Evolutionary conservation across 2,797 vertebrate genomes (phyloP).

Genomic region (Gymnothorax reevesii): DNA sequence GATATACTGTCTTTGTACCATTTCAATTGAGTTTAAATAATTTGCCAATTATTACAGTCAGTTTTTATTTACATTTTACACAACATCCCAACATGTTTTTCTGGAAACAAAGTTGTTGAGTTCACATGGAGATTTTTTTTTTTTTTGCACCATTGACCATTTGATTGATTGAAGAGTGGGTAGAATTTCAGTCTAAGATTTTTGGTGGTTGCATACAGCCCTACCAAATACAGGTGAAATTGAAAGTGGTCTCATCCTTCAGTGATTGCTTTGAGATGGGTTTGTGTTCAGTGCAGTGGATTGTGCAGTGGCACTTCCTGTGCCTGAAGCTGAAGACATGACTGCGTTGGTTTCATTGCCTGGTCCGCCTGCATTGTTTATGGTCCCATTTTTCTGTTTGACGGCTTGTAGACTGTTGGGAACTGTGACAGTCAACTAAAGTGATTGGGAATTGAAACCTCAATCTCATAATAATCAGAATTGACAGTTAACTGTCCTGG

Average conservation of each 20-base stretch:
- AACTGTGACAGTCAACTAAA: neutral
- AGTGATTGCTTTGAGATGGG: constrained; percentile 29
- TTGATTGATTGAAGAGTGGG: no score
- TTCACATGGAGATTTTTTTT: no score
- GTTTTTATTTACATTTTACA: no score
- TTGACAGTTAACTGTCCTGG: neutral
- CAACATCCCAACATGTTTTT: no score
- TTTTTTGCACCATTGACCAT: no score
- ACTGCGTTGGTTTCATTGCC: neutral
- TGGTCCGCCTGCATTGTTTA: neutral
- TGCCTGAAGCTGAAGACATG: neutral
- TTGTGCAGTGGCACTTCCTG: constrained; percentile 18
- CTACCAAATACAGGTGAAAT: neutral
- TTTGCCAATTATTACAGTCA: no score
- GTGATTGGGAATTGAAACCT: neutral
- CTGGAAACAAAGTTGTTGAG: no score
- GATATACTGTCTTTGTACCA: no score
- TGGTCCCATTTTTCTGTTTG: neutral
- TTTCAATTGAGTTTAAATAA: no score
- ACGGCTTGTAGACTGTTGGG: neutral
- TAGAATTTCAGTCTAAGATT: no score
- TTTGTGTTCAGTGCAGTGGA: constrained; percentile 17
- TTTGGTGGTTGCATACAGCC: no score
- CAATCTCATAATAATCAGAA: neutral
- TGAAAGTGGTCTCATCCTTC: constrained; percentile 7